These are phyloP conservation scores for Sebastes itinus DNA, from an alignment of 2,797 vertebrate genomes.

Conservation along the genomic window DNA sequence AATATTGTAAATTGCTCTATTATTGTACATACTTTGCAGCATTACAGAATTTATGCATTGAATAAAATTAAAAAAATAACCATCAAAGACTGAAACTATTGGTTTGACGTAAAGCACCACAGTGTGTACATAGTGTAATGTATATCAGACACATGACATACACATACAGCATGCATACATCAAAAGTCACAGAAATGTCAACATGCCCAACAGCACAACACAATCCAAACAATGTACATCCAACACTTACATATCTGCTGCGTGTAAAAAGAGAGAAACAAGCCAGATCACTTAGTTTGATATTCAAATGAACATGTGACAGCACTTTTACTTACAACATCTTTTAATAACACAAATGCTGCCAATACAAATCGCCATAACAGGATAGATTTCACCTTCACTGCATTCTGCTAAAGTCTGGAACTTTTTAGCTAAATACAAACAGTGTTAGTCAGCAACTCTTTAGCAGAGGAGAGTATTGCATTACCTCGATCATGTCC, in stretches of 20 bases:
- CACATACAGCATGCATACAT: not conserved
- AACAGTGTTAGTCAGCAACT: not conserved
- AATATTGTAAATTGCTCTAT: not conserved
- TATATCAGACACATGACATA: not conserved
- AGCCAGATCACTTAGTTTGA: constrained; percentile 16
- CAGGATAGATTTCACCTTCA: not conserved
- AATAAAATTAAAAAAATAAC: not conserved
- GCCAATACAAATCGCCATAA: not conserved
- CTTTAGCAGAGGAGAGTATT: not conserved
- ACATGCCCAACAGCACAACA: not conserved
- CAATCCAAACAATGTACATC: not conserved
- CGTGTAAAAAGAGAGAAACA: constrained; percentile 57
- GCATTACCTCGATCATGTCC: constrained; percentile 92
- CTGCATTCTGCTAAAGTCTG: not conserved
- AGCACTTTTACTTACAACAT: not conserved
- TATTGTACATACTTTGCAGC: not conserved
- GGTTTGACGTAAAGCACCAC: not conserved
- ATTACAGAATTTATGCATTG: not conserved
- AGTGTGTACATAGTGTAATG: not conserved
- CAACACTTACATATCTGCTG: constrained; percentile 70
- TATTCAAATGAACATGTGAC: not conserved
- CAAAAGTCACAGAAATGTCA: not conserved
- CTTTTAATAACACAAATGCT: not conserved
- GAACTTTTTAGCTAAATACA: not conserved
- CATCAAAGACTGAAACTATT: not conserved